Conservation (phyloP, 2,797 vertebrate species). For the Balearica regulorum region DNA sequence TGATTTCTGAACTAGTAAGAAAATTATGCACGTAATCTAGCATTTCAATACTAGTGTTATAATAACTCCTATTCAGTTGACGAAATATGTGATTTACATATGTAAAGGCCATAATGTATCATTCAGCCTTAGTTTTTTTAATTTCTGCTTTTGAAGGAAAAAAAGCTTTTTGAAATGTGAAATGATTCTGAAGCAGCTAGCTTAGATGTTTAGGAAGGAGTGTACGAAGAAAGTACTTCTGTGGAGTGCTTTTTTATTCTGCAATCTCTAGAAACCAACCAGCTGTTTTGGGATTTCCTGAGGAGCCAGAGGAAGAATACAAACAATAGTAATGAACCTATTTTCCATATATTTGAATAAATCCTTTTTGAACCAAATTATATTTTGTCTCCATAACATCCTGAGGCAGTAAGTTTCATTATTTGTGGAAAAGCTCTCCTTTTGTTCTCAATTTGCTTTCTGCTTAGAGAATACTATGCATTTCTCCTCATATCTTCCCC, state of each 20-base stretch:
- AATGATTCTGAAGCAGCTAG: background rate
- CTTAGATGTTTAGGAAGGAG: background rate
- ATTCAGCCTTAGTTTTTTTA: background rate
- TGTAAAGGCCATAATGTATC: background rate
- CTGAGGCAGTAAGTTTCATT: background rate
- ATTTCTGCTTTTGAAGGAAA: background rate
- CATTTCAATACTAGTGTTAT: background rate
- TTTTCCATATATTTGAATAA: background rate
- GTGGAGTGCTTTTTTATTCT: background rate
- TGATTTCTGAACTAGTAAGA: background rate
- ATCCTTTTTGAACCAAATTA: background rate
- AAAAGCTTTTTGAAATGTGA: background rate
- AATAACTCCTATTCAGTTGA: background rate
- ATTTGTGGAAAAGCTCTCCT: background rate
- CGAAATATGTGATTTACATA: background rate
- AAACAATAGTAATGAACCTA: background rate
- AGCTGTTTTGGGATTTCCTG: background rate
- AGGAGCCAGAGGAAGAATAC: background rate
- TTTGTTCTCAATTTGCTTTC: constrained; percentile 8
- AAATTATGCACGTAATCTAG: background rate
- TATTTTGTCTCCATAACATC: background rate
- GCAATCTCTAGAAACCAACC: background rate
- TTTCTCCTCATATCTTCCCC: background rate
- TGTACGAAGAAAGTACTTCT: background rate
- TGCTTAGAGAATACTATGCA: background rate